Conservation (phyloP, 2,113 vertebrate species). For the cat (Felis catus) region F.catus_Fca126_mat1.0 CM031420.1:92389001-92389500, state of each 20-base stretch:
- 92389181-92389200: not conserved
- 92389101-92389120: not conserved
- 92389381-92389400: not conserved
- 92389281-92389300: slow-evolving; percentile 8
- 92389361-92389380: not conserved
- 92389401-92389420: not conserved
- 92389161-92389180: not conserved
- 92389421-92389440: not conserved
- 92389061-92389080: not conserved
- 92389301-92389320: not conserved
- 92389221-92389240: not conserved
- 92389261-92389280: not conserved
- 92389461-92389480: slow-evolving; percentile 22
- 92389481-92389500: not conserved
- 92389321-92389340: not conserved
- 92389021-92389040: not conserved
- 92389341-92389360: not conserved
- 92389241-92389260: not conserved
- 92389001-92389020: not conserved
- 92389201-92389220: not conserved
- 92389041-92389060: not conserved
- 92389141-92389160: not conserved
- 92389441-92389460: not conserved
- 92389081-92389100: not conserved
- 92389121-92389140: too few species aligned